A percentile compares a stretch with the other conserved stretches of the same genome.
Conservation (phyloP, 2,797 vertebrate species). For the Aselliscus stoliczkanus region DNA sequence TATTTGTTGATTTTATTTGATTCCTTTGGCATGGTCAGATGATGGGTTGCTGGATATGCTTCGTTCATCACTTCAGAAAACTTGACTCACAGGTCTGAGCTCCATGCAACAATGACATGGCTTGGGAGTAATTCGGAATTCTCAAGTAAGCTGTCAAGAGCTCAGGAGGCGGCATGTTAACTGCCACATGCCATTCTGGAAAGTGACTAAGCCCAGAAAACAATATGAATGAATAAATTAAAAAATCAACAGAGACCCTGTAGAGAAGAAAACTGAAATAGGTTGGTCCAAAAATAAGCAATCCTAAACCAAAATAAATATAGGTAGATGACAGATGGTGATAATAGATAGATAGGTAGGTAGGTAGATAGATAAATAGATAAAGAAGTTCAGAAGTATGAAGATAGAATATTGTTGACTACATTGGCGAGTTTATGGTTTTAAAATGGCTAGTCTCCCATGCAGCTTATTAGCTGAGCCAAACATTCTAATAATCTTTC, state of each 20-base stretch:
- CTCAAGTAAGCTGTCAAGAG: conserved; percentile 11
- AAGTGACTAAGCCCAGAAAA: neutral
- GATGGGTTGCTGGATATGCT: neutral
- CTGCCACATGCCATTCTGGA: neutral
- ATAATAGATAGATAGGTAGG: neutral
- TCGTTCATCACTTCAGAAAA: neutral
- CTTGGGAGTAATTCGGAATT: neutral
- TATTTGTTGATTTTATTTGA: conserved; percentile 14
- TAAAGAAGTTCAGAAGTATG: neutral
- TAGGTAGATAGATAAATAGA: neutral
- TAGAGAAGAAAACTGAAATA: neutral
- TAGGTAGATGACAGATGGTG: neutral
- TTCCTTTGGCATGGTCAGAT: neutral
- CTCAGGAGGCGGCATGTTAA: neutral
- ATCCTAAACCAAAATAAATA: neutral
- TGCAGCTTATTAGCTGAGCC: neutral
- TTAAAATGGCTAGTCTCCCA: neutral
- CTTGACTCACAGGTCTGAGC: neutral
- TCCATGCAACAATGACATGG: neutral
- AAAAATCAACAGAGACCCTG: neutral
- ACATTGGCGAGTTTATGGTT: neutral
- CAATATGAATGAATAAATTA: neutral
- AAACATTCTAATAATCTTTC: neutral
- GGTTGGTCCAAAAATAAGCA: neutral
- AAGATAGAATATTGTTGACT: neutral